These are phyloP conservation scores for Nephrocerus scutellatus DNA, from an alignment of 2,888 invertebrate genomes.

Conservation along the genomic window DNA sequence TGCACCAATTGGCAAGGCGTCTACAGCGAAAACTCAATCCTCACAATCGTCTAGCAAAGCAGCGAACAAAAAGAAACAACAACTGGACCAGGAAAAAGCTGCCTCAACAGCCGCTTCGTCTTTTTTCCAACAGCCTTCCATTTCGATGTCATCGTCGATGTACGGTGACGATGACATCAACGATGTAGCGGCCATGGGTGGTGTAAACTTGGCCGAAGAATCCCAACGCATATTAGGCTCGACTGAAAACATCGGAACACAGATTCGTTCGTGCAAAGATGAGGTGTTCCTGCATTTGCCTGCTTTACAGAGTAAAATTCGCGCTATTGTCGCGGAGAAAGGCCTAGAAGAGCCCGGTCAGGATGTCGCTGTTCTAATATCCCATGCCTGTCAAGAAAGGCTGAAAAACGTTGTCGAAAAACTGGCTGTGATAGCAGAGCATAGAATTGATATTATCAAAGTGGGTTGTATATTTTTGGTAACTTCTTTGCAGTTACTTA, in stretches of 20 bases:
- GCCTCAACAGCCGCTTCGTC: conserved; percentile 43
- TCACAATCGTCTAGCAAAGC: conserved; percentile 50
- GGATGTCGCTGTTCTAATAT: conserved; percentile 84
- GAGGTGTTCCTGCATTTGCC: conserved; percentile 77
- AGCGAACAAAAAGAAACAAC: conserved; percentile 68
- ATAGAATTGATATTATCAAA: conserved; percentile 88
- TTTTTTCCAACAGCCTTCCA: conserved; percentile 51
- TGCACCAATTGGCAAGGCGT: conserved; percentile 30
- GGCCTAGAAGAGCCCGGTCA: conserved; percentile 75
- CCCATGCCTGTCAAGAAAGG: conserved; percentile 90
- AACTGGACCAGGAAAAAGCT: conserved; percentile 49
- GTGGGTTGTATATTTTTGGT: conserved; percentile 44
- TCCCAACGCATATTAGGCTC: conserved; percentile 88
- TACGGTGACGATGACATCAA: conserved; percentile 93
- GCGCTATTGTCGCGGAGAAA: conserved; percentile 64
- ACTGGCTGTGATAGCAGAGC: conserved; percentile 87
- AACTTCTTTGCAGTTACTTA: background rate
- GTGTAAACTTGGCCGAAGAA: conserved; percentile 94
- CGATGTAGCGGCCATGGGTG: conserved; percentile 98
- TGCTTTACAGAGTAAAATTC: conserved; percentile 69
- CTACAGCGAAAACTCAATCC: conserved; percentile 41
- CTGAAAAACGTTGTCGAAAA: conserved; percentile 86
- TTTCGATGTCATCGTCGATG: conserved; percentile 48
- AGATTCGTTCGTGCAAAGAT: conserved; percentile 86
- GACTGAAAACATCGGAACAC: conserved; percentile 82